Percentiles rank a stretch among this genome's conserved stretches.
These are phyloP conservation scores for Orthonychiurus folsomi DNA, from an alignment of 2,888 invertebrate genomes.

Conservation along the genomic window DNA sequence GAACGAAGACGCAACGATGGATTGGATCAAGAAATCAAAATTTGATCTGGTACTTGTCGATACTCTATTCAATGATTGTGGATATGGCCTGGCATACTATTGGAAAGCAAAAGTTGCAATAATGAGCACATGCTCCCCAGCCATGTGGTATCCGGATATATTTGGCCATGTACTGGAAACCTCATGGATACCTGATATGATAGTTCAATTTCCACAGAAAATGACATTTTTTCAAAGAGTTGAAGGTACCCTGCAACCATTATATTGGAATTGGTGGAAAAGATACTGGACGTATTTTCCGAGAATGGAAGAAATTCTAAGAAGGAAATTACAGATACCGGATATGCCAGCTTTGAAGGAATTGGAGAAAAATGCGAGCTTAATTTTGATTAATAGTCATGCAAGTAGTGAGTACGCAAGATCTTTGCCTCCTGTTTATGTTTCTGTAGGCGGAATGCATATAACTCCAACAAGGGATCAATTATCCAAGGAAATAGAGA, in stretches of 20 bases:
- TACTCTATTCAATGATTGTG: background rate
- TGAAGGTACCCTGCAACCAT: background rate
- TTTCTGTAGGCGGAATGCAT: too few species aligned
- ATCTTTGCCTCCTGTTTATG: background rate
- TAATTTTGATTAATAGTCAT: background rate
- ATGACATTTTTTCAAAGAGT: background rate
- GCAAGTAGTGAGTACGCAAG: background rate
- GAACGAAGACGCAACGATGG: background rate
- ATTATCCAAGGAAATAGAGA: too few species aligned
- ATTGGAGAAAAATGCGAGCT: background rate
- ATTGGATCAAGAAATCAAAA: background rate
- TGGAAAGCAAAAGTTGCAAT: background rate
- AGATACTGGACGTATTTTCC: background rate
- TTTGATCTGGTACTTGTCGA: constrained; percentile 2
- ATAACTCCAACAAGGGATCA: too few species aligned
- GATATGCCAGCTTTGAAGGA: background rate
- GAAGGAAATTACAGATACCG: background rate
- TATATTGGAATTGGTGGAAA: background rate
- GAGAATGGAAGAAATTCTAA: background rate
- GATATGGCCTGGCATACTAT: background rate
- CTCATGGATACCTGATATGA: constrained; percentile 1
- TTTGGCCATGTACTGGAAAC: background rate
- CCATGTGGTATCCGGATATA: background rate
- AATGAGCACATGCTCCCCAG: background rate
- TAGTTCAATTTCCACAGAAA: background rate